Base-by-base conservation (phyloP, 2,797 vertebrate species). In the Distichodus sexfasciatus region DNA sequence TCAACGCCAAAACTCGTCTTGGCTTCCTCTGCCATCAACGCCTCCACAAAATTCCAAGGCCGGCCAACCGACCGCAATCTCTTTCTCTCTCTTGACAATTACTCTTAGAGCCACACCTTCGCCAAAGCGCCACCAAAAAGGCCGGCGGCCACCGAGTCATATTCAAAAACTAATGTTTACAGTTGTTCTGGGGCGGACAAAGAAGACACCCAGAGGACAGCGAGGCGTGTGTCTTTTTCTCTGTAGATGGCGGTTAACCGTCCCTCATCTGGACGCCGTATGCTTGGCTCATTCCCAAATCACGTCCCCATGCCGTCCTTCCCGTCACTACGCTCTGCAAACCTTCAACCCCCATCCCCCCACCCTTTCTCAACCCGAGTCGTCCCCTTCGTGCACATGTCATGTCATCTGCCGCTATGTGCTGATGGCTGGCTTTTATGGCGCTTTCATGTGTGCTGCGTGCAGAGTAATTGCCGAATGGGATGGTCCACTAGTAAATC, bases 181-280 rank as follows among this genome's bases (percentile, higher is more conserved):
- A 88, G 80, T 88, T 82, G 61, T 87, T 90, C 86, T 84, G 76
- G 71, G 82, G 76, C 78, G 84, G 84, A 84, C 55, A 76, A 80
- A 82, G 83, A 84, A 87, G 80, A 78, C 84, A 74, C 82, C 83
- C 85, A 85, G 84, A 84, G 87, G 87, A 90, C 86, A 82, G 77
- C 75, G 82, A 83, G 76, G 73, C 82, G 76, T 85, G 81, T 83
- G 74, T 85, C 81, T 87, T 84, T 89, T 90, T 68, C 79, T 68
- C 82, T 87, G 77, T 82, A 81, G 84, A 87, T 84, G 87, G 87
- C 15, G 88, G 89, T 88, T 87, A 85, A 85, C 84, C 82, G 71
- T 70, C 78, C 77, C 85, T 90, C 90, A 90, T 91, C 88, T 92
- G 90, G 89, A 71, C 66, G 84, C 88, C 87, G 87, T 83, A 87